Conservation (phyloP, 2,113 vertebrate genomes). For the Nymphicus hollandicus region DNA sequence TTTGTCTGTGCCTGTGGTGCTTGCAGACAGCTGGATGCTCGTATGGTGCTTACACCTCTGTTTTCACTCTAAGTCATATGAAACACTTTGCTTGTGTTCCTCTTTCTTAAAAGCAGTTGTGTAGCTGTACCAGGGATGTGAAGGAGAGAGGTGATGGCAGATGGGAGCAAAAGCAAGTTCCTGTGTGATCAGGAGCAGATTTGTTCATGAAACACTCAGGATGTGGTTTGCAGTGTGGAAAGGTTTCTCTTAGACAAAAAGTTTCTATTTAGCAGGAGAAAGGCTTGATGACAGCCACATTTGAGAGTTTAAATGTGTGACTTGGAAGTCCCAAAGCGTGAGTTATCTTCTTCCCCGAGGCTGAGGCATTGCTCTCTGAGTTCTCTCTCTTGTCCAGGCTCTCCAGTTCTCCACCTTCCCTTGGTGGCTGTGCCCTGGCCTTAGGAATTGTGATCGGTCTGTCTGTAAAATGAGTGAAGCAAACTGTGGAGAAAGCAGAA, state of each 20-base stretch:
- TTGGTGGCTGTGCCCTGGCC: fast-evolving
- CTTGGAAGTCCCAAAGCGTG: fast-evolving
- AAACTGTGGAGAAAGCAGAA: background rate
- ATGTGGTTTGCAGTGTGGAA: background rate
- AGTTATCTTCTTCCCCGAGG: fast-evolving
- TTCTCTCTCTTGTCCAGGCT: background rate
- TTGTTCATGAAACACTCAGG: background rate
- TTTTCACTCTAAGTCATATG: background rate
- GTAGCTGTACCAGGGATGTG: background rate
- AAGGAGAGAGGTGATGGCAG: background rate
- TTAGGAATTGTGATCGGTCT: background rate
- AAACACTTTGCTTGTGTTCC: background rate
- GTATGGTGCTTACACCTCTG: background rate
- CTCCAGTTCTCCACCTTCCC: background rate
- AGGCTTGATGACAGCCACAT: background rate
- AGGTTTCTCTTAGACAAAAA: background rate
- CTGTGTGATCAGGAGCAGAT: background rate
- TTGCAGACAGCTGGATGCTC: background rate
- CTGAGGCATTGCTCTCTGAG: background rate
- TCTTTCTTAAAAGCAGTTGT: background rate
- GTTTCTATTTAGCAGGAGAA: background rate
- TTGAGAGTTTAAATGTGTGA: background rate
- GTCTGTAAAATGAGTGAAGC: background rate
- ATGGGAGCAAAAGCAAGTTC: background rate
- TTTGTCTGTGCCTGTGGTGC: background rate